Conservation (phyloP, 2,113 vertebrate species). For the Dasyornis broadbenti region DNA sequence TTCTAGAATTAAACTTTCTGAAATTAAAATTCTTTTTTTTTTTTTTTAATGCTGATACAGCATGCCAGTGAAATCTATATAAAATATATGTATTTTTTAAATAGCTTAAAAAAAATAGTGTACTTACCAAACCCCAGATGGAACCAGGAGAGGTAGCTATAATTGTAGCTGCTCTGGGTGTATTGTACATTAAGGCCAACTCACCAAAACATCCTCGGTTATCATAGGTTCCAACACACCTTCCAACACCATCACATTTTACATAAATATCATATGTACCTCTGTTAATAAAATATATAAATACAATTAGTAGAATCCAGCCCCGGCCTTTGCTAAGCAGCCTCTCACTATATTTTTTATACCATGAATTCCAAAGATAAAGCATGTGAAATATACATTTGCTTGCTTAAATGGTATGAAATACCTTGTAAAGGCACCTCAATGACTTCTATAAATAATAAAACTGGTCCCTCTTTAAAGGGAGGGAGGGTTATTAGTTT, state of each 20-base stretch:
- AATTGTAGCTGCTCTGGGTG: conserved; percentile 95
- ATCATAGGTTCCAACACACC: conserved; percentile 90
- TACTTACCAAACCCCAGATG: conserved; percentile 97
- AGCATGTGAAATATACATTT: neutral
- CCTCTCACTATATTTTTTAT: neutral
- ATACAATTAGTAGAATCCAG: neutral
- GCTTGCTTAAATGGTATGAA: neutral
- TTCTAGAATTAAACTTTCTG: neutral
- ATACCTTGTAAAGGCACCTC: neutral
- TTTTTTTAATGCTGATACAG: neutral
- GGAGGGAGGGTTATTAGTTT: neutral
- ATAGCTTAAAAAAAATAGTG: neutral
- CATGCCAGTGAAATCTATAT: neutral
- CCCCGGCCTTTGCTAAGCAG: neutral
- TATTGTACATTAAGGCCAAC: conserved; percentile 98
- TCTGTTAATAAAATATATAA: conserved; percentile 70
- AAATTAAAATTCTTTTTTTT: neutral
- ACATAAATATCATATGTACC: conserved; percentile 92
- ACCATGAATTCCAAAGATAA: neutral
- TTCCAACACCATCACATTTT: conserved; percentile 83
- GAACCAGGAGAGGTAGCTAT: conserved; percentile 91
- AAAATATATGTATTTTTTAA: neutral
- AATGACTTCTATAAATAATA: neutral
- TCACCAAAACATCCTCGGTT: conserved; percentile 97
- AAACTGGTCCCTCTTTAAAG: neutral